Conservation (phyloP, 2,113 vertebrate genomes). For the Austrofundulus limnaeus region DNA sequence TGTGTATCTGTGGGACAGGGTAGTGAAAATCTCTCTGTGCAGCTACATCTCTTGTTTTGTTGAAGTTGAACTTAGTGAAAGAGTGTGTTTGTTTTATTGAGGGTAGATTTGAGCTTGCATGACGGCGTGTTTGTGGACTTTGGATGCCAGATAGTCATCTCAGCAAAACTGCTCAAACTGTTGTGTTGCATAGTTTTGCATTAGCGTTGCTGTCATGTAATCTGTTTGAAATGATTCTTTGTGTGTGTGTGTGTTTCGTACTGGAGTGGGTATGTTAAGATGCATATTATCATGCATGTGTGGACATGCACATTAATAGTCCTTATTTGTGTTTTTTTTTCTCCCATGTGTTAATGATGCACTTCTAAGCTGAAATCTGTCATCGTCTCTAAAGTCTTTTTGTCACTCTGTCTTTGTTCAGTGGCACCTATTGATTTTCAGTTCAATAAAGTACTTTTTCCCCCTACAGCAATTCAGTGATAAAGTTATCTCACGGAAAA, state of each 20-base stretch:
- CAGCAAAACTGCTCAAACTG: constrained; percentile 1
- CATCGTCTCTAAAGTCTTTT: constrained; percentile 5
- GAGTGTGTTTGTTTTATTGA: constrained; percentile 5
- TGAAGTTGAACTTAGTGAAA: not conserved
- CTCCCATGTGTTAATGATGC: not conserved
- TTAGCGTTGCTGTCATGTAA: not conserved
- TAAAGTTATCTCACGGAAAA: not conserved
- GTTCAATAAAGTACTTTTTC: not conserved
- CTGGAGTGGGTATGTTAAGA: constrained; percentile 42
- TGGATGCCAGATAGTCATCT: constrained; percentile 22
- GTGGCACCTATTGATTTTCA: not conserved
- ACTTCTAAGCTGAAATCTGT: constrained; percentile 26
- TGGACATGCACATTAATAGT: too few relatives aligned
- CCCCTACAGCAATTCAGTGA: not conserved
- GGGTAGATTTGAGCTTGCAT: not conserved
- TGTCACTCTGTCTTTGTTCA: not conserved
- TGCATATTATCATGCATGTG: constrained; percentile 54
- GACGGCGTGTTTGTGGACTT: constrained; percentile 43
- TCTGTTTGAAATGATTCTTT: constrained; percentile 33
- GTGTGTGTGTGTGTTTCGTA: constrained; percentile 10
- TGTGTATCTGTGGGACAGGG: constrained; percentile 27
- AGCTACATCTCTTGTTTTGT: constrained; percentile 14
- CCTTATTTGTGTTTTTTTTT: constrained; percentile 12
- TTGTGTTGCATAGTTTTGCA: constrained; percentile 15
- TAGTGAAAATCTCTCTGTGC: constrained; percentile 34